Evolutionary conservation across 2,888 invertebrate genomes (phyloP), one percentile per base, ranked within the genome.

Genomic region (Candidula unifasciata): DNA sequence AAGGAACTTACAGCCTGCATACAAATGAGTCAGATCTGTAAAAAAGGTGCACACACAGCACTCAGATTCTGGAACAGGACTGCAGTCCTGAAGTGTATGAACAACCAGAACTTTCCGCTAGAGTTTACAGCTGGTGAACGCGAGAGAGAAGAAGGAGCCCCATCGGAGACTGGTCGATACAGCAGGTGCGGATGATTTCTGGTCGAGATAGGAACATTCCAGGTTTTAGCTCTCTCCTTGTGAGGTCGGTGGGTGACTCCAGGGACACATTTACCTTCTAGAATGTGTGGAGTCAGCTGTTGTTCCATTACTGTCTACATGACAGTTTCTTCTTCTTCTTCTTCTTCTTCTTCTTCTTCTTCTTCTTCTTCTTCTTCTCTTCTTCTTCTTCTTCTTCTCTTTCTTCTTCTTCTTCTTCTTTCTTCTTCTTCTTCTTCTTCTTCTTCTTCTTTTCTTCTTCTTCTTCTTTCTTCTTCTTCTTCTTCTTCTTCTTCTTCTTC

Each of bases 331-430:
- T n/a, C n/a, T n/a, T n/a, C n/a, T n/a, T n/a, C n/a, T n/a, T n/a
- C 21, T 33, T 81, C 73, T 57, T 71, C 33, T 54, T 73, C 33
- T 81, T 71, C 24, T 52, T 71, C 54, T 71, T 33, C 33, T 24
- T 57, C 27, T 24, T 71, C 35, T 52, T 81, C 24, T 71, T 44
- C 37, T 13, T 71, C 54, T n/a, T 57, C 30, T 71, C 57, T 35
- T 71, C 30, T 44, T 57, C 24, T 73, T 35, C 68, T 52, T 68
- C 27, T 37, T 77, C 37, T 54, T 30, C 37, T 30, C 37, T n/a
- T 33, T 68, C n/a, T 57, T 13, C 64, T 54, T 52, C 27, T 54
- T 44, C 10, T 57, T 54, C 77, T 68, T n/a, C 27, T 54, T 13
- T 78, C 69, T 44, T 24, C 52, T 57, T 64, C 33, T 68, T 30